These are phyloP conservation scores for Fregetta grallaria DNA, from an alignment of 2,113 vertebrate genomes.

Conservation along the genomic window DNA sequence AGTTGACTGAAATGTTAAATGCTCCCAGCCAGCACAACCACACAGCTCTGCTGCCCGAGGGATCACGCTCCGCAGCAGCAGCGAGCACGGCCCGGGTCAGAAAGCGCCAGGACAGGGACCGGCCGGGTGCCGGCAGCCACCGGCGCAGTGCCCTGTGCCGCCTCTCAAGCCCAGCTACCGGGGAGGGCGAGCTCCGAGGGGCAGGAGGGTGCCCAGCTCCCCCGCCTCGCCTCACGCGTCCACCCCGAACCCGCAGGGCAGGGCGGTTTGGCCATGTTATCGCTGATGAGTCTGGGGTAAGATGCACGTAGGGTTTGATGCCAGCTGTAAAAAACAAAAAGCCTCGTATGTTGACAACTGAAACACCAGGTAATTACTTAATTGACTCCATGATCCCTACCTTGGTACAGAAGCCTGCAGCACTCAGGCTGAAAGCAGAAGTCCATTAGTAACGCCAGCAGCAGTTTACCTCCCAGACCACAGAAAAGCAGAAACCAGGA, in stretches of 20 bases:
- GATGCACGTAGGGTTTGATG: accelerated
- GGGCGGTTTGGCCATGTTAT: background rate
- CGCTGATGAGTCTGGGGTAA: background rate
- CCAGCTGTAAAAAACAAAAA: background rate
- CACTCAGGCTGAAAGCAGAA: conserved; percentile 17
- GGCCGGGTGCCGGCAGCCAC: background rate
- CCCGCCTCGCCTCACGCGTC: accelerated
- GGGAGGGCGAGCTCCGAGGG: background rate
- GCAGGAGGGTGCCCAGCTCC: background rate
- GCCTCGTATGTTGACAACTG: background rate
- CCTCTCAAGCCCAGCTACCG: background rate
- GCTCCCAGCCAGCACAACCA: no score
- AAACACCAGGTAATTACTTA: conserved; percentile 27
- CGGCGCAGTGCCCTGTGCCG: accelerated
- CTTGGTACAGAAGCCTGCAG: background rate
- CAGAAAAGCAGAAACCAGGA: background rate
- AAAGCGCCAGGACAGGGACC: background rate
- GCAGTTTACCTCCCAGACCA: background rate
- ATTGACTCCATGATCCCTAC: background rate
- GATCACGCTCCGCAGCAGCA: no score
- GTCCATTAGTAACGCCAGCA: background rate
- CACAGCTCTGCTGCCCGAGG: no score
- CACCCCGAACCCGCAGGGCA: background rate
- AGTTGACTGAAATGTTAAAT: no score
- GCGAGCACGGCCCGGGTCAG: background rate